Evolutionary conservation across 2,797 vertebrate genomes (phyloP), one percentile per base, ranked within the genome.

Genomic region (Linurgus olivaceus): DNA sequence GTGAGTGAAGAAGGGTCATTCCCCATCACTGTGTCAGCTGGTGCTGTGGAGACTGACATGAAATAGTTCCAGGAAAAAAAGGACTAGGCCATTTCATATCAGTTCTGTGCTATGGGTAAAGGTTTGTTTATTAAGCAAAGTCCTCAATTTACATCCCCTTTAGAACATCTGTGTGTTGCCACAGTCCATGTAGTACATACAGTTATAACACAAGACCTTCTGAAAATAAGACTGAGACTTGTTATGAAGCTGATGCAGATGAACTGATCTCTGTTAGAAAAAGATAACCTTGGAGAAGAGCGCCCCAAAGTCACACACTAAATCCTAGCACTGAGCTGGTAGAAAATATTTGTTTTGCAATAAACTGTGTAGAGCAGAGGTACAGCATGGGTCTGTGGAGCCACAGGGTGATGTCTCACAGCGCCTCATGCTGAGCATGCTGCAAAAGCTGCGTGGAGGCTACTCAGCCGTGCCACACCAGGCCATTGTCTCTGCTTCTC

Each of bases 31-130:
- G 16, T 80, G 50, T 62, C 9, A 7, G 70, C 47, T 88, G 45
- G 20, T 50, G 48, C 48, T 71, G 45, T 48, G 57, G 63, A 88
- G 37, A 8, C 25, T 76, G 62, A 63, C 50, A 79, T 54, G 35
- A 91, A 87, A 85, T 7, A 28, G 18, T 79, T 92, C 28, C 42
- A 71, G 63, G 42, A 89, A 47, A 73, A 74, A 82, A 89, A 70
- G 13, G 17, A 59, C 13, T 14, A 45, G 35, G 17, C 3, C 7
- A 40, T 72, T 90, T 92, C n/a, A 42, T 28, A 45, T 14, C 1
- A 3, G 16, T 26, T 86, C 19, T 62, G 26, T 95, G 50, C 33
- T 80, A 21, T 4, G 5, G 16, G 16, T 28, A 11, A 84, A 62
- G 13, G 19, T 72, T 81, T 59, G 9, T 83, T 80, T 65, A 58